Conservation (phyloP, 2,888 invertebrate genomes). For the Drosophila mercatorum region DNA sequence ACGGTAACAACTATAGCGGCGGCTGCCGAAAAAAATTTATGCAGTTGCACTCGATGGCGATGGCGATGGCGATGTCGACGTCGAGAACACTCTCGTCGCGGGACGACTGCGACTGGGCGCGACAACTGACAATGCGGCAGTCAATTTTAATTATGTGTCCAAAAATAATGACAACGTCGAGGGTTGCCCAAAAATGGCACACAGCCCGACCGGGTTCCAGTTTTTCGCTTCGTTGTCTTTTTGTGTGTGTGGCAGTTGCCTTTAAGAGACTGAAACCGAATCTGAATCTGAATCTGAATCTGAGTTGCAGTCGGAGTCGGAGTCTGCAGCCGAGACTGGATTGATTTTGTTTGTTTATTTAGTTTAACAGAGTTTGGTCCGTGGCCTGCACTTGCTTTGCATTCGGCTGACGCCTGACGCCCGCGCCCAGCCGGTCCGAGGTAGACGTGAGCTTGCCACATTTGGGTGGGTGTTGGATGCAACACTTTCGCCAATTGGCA, state of each 20-base stretch:
- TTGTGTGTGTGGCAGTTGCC: conserved; percentile 68
- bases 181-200: conserved; percentile 75
- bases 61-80: not conserved
- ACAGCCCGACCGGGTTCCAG: conserved; percentile 37
- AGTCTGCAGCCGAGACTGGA: conserved; percentile 33
- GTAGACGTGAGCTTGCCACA: conserved; percentile 53
- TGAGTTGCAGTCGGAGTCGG: conserved; percentile 11
- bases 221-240: conserved; percentile 36
- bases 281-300: conserved; percentile 35
- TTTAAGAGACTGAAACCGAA: conserved; percentile 48
- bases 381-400: conserved; percentile 56
- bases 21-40: conserved; percentile 64
- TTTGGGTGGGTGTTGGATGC: conserved; percentile 77
- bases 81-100: conserved; percentile 48
- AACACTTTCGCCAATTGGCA: conserved; percentile 75
- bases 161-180: conserved; percentile 75
- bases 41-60: conserved; percentile 47
- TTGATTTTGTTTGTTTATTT: conserved; percentile 48
- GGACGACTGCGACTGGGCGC: conserved; percentile 65
- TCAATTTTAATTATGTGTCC: conserved; percentile 81
- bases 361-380: conserved; percentile 8
- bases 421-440: conserved; percentile 46
- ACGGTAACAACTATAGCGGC: conserved; percentile 51
- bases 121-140: conserved; percentile 64
- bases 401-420: conserved; percentile 46